Evolutionary conservation across 2,888 invertebrate species (phyloP).

Genomic region (Heliconius cydno): DNA sequence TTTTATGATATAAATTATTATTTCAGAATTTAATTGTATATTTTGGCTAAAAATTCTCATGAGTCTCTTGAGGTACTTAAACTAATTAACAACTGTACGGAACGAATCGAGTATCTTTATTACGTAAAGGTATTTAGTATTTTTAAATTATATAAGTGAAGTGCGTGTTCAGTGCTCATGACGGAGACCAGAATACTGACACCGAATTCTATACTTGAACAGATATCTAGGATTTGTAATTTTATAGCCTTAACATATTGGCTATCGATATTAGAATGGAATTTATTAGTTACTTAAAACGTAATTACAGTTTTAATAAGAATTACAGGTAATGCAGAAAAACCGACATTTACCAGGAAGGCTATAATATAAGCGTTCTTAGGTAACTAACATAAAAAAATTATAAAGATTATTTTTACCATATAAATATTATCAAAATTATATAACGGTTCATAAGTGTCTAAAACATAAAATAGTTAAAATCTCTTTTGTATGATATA

Average conservation of each 20-base stretch:
- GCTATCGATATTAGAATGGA: not conserved
- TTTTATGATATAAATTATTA: constrained; percentile 16
- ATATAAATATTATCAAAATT: not conserved
- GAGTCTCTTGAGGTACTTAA: constrained; percentile 48
- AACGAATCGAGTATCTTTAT: constrained; percentile 55
- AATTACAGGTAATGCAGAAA: too few relatives aligned
- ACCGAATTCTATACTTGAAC: constrained; percentile 33
- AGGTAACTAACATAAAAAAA: not conserved
- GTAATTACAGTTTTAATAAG: too few relatives aligned
- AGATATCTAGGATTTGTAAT: constrained; percentile 31
- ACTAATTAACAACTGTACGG: constrained; percentile 64
- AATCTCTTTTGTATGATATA: constrained; percentile 1
- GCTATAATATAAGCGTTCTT: too few relatives aligned
- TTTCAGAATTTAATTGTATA: constrained; percentile 31
- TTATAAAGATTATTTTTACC: not conserved
- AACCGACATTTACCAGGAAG: too few relatives aligned
- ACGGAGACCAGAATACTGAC: constrained; percentile 30
- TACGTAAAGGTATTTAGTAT: constrained; percentile 53
- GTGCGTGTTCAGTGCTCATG: constrained; percentile 43
- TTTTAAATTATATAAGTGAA: constrained; percentile 55
- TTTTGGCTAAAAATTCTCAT: constrained; percentile 45
- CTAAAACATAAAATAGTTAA: not conserved
- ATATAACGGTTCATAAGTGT: not conserved
- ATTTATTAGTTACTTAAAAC: not conserved
- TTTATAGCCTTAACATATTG: constrained; percentile 8